A percentile compares a stretch with the other conserved stretches of the same genome.
phyloP scores from a whole-genome alignment of 2,888 invertebrate genomes.

The Parnassius mnemosyne region DNA sequence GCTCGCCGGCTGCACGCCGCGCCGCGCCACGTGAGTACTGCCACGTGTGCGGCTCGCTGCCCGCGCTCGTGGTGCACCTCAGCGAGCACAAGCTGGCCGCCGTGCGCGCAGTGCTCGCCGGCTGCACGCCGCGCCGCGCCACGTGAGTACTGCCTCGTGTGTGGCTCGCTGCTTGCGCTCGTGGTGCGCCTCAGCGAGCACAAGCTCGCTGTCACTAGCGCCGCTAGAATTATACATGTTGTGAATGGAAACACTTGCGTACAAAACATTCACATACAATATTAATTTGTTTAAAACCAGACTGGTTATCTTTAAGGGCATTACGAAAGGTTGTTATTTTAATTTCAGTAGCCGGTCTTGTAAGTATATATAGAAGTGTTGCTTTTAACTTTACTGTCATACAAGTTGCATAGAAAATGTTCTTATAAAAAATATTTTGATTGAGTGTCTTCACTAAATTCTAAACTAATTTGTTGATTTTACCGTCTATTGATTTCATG shows the following conservation, averaged over 20 bases:
- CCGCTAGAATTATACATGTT: no score
- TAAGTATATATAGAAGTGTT: no score
- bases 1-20: constrained; percentile 41
- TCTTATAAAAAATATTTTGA: not conserved
- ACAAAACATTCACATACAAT: no score
- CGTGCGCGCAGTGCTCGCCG: constrained; percentile 59
- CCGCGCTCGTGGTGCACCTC: constrained; percentile 90
- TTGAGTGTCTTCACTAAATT: no score
- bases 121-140: constrained; percentile 18
- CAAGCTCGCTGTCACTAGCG: constrained; percentile 81
- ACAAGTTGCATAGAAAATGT: not conserved
- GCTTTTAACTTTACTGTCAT: not conserved
- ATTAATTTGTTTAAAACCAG: no score
- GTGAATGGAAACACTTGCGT: no score
- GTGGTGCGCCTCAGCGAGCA: constrained; percentile 95
- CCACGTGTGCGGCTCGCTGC: not conserved
- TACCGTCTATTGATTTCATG: no score
- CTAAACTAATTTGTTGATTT: no score
- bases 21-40: constrained; percentile 13
- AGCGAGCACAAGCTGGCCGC: constrained; percentile 92
- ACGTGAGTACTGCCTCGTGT: not conserved
- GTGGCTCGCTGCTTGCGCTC: constrained; percentile 70
- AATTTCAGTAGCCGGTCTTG: no score
- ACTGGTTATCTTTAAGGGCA: no score
- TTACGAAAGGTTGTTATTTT: no score